Conservation (phyloP, 2,888 invertebrate species). For the Penaeus monodon region DNA sequence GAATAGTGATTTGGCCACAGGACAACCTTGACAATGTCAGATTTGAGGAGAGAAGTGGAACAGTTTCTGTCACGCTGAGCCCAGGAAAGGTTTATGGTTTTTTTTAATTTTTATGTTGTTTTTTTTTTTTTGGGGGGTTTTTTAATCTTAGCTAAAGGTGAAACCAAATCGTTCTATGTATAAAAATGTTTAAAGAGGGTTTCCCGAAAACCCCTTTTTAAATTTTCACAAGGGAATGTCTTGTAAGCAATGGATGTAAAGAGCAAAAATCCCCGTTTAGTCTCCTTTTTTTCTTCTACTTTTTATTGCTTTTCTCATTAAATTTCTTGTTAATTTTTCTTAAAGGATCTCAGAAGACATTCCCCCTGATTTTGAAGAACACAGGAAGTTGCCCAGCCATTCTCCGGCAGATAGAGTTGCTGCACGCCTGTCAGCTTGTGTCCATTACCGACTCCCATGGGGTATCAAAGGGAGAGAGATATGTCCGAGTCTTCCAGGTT, state of each 20-base stretch:
- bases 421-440: conserved; percentile 17
- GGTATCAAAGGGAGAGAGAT: conserved; percentile 20
- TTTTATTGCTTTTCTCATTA: too few species aligned
- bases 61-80: background rate
- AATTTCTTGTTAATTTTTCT: background rate
- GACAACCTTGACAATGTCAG: background rate
- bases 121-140: too few species aligned
- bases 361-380: conserved; percentile 38
- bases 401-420: conserved; percentile 39
- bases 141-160: too few species aligned
- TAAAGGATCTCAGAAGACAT: conserved; percentile 22
- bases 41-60: conserved; percentile 23
- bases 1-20: conserved; percentile 22
- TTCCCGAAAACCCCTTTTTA: too few species aligned
- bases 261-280: too few species aligned
- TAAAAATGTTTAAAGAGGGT: too few species aligned
- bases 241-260: too few species aligned
- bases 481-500: conserved; percentile 45
- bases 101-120: too few species aligned
- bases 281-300: too few species aligned
- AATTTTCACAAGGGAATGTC: too few species aligned
- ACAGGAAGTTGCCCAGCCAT: conserved; percentile 28
- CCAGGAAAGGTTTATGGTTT: too few species aligned
- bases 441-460: conserved; percentile 26
- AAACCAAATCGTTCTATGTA: too few species aligned